phyloP scores from a whole-genome alignment of 2,888 invertebrate genomes.

The Eupithecia tripunctaria region DNA sequence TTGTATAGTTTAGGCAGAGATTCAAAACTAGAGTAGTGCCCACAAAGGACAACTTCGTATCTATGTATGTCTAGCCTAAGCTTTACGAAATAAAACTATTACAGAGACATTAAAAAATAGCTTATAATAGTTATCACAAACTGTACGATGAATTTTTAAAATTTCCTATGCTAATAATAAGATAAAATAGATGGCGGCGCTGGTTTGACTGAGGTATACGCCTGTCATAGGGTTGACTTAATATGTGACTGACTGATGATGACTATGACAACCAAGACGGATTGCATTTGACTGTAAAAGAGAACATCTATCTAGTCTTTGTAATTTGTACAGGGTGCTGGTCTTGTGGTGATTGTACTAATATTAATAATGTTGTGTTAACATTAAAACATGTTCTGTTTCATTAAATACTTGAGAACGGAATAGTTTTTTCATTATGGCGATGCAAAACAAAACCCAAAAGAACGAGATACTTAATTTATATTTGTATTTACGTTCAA shows the following conservation, averaged over 20 bases:
- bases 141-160: no score
- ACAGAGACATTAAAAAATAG: no score
- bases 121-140: no score
- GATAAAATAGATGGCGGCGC: no score
- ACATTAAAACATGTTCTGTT: constrained; percentile 20
- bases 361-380: constrained; percentile 23
- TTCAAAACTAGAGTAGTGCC: no score
- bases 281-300: background rate
- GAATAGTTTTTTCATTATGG: constrained; percentile 20
- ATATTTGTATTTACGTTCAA: background rate
- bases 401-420: constrained; percentile 26
- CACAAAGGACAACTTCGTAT: no score
- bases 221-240: no score
- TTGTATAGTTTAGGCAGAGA: no score
- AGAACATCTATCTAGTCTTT: constrained; percentile 47
- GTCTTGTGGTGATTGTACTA: constrained; percentile 15
- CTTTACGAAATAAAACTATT: no score
- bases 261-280: background rate
- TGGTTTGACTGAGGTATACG: no score
- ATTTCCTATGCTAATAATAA: no score
- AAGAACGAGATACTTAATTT: constrained; percentile 1
- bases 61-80: no score
- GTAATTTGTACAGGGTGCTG: background rate
- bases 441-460: constrained; percentile 1
- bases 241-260: constrained; percentile 1